Percentiles rank a stretch among this genome's conserved stretches.
Conservation (phyloP, 2,113 vertebrate genomes). For the Pelecanoides urinatrix region DNA sequence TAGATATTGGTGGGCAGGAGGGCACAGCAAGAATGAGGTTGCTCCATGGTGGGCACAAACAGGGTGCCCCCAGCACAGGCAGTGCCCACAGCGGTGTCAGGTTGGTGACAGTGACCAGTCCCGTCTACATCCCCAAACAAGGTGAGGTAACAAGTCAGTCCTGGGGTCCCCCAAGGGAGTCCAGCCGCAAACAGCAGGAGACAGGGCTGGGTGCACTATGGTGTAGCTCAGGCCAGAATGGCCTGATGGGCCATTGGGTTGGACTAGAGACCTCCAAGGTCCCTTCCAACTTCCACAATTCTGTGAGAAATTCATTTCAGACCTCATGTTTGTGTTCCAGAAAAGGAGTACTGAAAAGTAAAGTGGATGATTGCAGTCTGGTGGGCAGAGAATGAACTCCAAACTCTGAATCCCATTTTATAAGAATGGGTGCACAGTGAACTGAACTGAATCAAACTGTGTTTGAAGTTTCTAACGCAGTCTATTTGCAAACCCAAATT, state of each 20-base stretch:
- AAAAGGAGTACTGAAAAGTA: neutral
- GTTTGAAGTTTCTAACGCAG: neutral
- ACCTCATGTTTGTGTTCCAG: neutral
- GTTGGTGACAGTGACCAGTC: neutral
- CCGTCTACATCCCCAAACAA: neutral
- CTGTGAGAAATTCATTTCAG: neutral
- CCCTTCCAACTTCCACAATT: neutral
- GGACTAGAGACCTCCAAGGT: neutral
- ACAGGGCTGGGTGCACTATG: neutral
- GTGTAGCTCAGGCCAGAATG: neutral
- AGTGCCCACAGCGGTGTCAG: neutral
- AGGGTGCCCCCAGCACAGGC: neutral
- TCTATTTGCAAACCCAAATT: neutral
- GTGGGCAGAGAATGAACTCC: neutral
- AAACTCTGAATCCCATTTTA: neutral
- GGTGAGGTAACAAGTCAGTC: neutral
- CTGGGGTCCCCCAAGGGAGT: neutral
- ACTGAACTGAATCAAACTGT: neutral
- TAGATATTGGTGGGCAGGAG: neutral
- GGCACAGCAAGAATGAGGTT: fast-evolving
- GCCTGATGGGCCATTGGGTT: neutral
- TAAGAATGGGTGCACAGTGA: neutral
- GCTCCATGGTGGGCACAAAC: neutral
- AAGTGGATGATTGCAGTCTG: neutral
- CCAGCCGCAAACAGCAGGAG: neutral